These are phyloP conservation scores for Thaumetopoea pityocampa DNA, from an alignment of 1,140 invertebrate genomes.

Conservation along the genomic window DNA sequence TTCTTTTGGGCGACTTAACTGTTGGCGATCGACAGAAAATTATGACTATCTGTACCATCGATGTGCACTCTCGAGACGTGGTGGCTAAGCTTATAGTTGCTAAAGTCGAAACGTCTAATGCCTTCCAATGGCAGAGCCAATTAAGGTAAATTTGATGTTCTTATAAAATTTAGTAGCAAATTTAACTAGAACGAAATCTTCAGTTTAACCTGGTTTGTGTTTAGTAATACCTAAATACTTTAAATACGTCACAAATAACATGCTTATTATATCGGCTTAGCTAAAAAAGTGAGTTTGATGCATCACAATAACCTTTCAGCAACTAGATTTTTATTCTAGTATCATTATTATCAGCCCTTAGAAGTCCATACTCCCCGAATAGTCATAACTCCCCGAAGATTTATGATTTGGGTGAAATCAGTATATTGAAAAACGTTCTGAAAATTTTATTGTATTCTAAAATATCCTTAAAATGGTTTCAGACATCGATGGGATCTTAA, in stretches of 20 bases:
- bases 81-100: conserved; percentile 88
- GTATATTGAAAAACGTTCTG: no score
- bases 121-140: conserved; percentile 95
- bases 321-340: no score
- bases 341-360: no score
- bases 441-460: not conserved
- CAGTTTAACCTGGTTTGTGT: no score
- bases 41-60: conserved; percentile 96
- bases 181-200: no score
- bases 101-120: conserved; percentile 88
- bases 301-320: no score
- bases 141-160: conserved; percentile 75
- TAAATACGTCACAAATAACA: not conserved
- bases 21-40: conserved; percentile 93
- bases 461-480: conserved; percentile 5
- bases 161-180: conserved; percentile 2
- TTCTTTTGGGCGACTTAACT: conserved; percentile 88
- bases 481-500: conserved; percentile 90
- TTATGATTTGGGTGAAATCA: no score
- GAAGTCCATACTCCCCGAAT: no score
- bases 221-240: no score
- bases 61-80: conserved; percentile 93
- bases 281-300: no score
- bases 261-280: no score
- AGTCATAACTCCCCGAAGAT: no score